phyloP scores from a whole-genome alignment of 1,140 invertebrate species.

The Bombus impatiens region DNA sequence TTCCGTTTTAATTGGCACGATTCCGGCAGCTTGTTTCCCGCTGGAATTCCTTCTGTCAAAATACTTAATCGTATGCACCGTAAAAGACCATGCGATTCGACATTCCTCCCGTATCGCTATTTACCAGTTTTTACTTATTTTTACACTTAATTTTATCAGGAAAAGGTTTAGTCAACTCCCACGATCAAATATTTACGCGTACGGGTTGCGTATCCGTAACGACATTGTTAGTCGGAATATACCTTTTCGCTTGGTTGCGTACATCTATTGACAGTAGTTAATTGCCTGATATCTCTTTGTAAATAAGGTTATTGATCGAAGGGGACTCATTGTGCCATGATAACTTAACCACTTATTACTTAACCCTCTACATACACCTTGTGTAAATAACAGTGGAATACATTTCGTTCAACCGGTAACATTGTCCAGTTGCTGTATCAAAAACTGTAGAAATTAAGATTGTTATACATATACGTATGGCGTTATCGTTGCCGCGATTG shows the following conservation, averaged over 20 bases:
- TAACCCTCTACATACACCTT: too few species aligned
- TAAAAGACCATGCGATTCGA: neutral
- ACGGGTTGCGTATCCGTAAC: too few species aligned
- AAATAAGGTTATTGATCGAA: slow-evolving; percentile 2
- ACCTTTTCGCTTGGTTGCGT: neutral
- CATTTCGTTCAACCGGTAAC: neutral
- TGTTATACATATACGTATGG: neutral
- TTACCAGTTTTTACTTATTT: neutral
- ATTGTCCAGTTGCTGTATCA: neutral
- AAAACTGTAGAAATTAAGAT: neutral
- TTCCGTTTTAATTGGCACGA: slow-evolving; percentile 64
- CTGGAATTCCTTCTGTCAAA: slow-evolving; percentile 59
- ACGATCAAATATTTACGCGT: neutral
- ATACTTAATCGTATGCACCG: slow-evolving; percentile 53
- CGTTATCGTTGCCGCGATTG: neutral
- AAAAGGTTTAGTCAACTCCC: neutral
- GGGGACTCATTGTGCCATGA: neutral
- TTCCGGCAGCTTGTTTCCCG: slow-evolving; percentile 50
- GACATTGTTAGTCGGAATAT: neutral
- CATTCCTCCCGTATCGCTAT: neutral
- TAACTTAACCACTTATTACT: neutral
- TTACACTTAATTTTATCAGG: neutral
- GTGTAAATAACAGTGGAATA: neutral
- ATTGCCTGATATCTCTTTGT: slow-evolving; percentile 1
- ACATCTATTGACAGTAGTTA: neutral